Conservation (phyloP, 2,113 vertebrate species). For the Edolisoma coerulescens region DNA sequence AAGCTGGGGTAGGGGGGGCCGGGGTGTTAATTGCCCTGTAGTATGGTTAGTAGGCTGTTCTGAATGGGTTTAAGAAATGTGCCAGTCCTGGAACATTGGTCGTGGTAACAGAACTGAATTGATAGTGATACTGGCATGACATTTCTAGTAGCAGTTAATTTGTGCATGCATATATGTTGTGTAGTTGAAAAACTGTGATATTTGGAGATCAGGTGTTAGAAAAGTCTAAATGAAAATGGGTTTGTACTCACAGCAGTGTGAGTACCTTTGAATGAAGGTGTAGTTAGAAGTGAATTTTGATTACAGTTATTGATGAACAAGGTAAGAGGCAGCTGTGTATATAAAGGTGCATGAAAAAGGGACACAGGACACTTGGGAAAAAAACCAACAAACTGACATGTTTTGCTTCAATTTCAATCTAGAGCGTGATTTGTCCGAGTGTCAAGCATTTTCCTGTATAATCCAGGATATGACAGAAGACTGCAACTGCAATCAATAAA, state of each 20-base stretch:
- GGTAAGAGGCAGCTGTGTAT: neutral
- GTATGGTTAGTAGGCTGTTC: neutral
- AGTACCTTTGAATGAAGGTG: neutral
- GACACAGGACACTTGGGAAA: neutral
- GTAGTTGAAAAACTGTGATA: neutral
- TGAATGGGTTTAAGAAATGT: neutral
- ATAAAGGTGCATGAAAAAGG: neutral
- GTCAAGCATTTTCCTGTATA: neutral
- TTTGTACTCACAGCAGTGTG: neutral
- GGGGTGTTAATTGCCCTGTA: neutral
- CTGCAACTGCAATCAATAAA: neutral
- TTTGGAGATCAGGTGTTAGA: neutral
- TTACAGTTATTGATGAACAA: neutral
- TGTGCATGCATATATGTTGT: neutral
- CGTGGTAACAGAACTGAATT: neutral
- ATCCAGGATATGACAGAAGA: neutral
- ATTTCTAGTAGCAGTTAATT: neutral
- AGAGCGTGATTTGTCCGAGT: neutral
- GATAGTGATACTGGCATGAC: neutral
- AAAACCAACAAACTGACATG: neutral
- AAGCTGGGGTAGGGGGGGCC: neutral
- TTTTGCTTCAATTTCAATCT: neutral
- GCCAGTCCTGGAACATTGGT: neutral
- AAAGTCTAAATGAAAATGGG: neutral
- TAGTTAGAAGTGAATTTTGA: neutral